phyloP scores from a whole-genome alignment of 2,113 vertebrate species.

The Hippocampus zosterae region DNA sequence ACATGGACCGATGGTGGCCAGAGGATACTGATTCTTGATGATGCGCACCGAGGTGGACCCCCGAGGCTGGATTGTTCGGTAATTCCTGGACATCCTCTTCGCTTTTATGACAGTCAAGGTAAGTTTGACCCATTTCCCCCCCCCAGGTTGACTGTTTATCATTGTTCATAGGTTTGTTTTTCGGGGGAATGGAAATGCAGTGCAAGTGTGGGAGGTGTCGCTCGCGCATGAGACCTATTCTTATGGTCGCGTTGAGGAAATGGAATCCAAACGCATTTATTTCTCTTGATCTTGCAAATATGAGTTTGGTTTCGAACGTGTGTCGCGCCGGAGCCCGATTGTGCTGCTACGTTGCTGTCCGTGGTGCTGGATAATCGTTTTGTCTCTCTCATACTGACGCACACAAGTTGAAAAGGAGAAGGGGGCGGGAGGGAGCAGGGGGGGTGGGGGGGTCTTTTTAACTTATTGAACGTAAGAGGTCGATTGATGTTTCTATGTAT shows the following conservation, averaged over 20 bases:
- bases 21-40: constrained; percentile 54
- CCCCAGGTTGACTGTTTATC: background rate
- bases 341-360: background rate
- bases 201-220: constrained; percentile 14
- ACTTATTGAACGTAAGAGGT: background rate
- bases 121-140: constrained; percentile 49
- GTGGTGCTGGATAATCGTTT: constrained; percentile 21
- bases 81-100: constrained; percentile 62
- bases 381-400: background rate
- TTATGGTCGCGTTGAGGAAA: background rate
- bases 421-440: too few species aligned
- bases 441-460: background rate
- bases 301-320: background rate
- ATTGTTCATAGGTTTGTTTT: background rate
- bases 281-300: background rate
- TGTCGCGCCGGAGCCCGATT: background rate
- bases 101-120: constrained; percentile 71
- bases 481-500: background rate
- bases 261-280: background rate
- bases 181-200: background rate
- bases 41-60: constrained; percentile 43
- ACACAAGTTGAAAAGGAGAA: background rate
- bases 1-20: constrained; percentile 23
- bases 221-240: constrained; percentile 18
- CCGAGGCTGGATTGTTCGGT: constrained; percentile 39